A percentile compares a stretch with the other conserved stretches of the same genome.
Conservation (phyloP, 2,113 vertebrate species). For the Notarius quadriscutis region DNA sequence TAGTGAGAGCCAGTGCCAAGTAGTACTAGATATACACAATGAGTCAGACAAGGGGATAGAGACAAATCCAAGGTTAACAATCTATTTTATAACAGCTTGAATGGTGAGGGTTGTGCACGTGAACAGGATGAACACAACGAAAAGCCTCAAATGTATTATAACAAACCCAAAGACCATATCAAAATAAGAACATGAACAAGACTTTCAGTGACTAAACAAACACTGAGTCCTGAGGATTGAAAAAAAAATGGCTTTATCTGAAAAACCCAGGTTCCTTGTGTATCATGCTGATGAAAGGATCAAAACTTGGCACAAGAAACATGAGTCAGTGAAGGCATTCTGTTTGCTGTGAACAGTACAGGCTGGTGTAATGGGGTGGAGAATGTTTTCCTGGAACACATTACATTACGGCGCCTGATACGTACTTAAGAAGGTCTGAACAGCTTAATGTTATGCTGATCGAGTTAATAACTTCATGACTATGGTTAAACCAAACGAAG, state of each 20-base stretch:
- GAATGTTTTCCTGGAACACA: slow-evolving; percentile 11
- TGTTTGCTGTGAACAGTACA: background rate
- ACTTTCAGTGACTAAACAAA: background rate
- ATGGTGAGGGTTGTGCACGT: background rate
- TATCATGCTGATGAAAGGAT: slow-evolving; percentile 9
- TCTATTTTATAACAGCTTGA: background rate
- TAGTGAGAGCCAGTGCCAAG: background rate
- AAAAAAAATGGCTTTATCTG: background rate
- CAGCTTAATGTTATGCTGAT: background rate
- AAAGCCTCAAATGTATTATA: background rate
- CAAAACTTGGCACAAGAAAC: background rate
- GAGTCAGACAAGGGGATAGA: background rate
- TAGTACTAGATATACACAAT: background rate
- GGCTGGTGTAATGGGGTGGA: slow-evolving; percentile 17
- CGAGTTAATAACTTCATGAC: background rate
- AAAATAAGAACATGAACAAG: background rate
- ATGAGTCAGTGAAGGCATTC: background rate
- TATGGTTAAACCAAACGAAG: too few relatives aligned
- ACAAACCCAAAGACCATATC: background rate
- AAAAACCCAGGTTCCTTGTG: background rate
- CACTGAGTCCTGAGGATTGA: background rate
- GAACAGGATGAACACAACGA: background rate
- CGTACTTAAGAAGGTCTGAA: background rate
- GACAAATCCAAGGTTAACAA: background rate
- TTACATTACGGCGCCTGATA: slow-evolving; percentile 6